Evolutionary conservation across 2,888 invertebrate species (phyloP).

Genomic region (Chydorus sphaericus): DNA sequence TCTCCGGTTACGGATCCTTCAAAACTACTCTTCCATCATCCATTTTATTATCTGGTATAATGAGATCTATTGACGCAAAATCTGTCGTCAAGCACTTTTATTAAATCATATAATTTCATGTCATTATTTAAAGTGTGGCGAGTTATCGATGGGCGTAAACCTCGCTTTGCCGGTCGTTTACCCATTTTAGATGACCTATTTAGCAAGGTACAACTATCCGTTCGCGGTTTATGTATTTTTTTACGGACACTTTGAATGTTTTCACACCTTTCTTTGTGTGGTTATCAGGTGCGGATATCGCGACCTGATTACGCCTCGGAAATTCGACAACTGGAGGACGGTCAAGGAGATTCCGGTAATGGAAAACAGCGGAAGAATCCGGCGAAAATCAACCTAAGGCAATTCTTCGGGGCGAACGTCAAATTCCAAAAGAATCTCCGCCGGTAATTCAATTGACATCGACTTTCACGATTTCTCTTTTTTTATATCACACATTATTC

Average conservation of each 20-base stretch:
- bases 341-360: constrained; percentile 43
- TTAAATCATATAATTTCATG: constrained; percentile 3
- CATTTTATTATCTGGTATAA: constrained; percentile 70
- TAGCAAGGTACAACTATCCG: constrained; percentile 22
- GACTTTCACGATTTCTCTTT: constrained; percentile 14
- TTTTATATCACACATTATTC: too few species aligned
- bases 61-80: background rate
- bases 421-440: constrained; percentile 90
- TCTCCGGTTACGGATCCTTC: constrained; percentile 75
- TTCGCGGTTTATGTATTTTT: background rate
- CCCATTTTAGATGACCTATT: constrained; percentile 60
- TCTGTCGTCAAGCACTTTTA: background rate
- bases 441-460: constrained; percentile 37
- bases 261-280: background rate
- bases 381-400: constrained; percentile 65
- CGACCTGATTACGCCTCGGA: constrained; percentile 46
- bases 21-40: constrained; percentile 62
- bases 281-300: constrained; percentile 44
- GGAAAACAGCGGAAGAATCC: constrained; percentile 51
- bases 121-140: constrained; percentile 55
- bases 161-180: constrained; percentile 50
- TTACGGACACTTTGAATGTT: background rate
- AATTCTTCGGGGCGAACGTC: constrained; percentile 86
- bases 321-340: constrained; percentile 27
- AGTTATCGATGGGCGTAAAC: constrained; percentile 55